Base-by-base conservation (phyloP, 2,797 vertebrate species). In the Loris lydekkerianus region DNA sequence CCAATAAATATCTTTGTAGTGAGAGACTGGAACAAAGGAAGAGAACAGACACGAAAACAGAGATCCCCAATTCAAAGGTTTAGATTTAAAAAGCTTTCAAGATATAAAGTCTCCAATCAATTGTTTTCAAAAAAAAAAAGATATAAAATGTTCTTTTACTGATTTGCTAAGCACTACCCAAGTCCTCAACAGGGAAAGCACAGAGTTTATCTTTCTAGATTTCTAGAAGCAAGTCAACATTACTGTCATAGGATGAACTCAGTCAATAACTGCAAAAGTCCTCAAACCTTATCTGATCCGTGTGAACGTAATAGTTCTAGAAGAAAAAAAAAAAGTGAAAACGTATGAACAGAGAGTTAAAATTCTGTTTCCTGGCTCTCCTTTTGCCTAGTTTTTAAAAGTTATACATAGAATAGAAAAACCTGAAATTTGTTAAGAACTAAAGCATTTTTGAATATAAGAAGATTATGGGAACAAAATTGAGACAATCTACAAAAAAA, bases 1-100 rank as follows among this genome's bases (percentile, higher is more conserved):
- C 97, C 75, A 89, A 84, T 20, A 98, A 95, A 96, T 97, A 96
- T 81, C 97, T 97, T 96, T 97, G 95, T 83, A 97, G 86, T 89
- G 94, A 98, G 89, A 96, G 93, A 82, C 60, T 95, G 67, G 77
- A 94, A 97, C 76, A 97, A 95, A 93, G 89, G 58, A 53, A 96
- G 93, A 97, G 85, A 86, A 58, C 77, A 76, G 84, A 76, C 85
- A 95, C 76, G 96, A 85, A 97, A 90, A 95, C 37, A 86, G 46
- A 95, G 86, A 91, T 83, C 73, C 87, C 37, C 73, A 91, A 69
- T 96, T 91, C 77, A 69, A 89, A 94, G 70, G 91, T 88, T 89
- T 97, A 91, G 20, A 65, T 81, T 97, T 37, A 97, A 97, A 97
- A 91, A 96, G 65, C 49, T 95, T 93, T 91, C 73, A 82, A 40